Conservation (phyloP, 2,113 vertebrate species). For the Myotis davidii region DNA sequence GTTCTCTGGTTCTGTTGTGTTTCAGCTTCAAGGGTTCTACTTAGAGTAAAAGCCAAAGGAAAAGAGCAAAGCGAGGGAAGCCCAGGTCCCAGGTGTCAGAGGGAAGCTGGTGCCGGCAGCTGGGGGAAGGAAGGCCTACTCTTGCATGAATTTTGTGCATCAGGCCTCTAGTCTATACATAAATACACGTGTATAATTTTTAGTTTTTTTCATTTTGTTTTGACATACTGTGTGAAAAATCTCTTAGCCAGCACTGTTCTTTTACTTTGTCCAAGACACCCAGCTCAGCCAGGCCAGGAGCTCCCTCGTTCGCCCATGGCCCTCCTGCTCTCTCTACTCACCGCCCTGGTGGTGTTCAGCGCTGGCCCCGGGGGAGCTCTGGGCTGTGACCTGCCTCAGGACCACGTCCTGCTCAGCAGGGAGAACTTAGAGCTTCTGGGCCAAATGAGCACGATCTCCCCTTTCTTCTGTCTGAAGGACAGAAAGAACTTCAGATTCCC, state of each 20-base stretch:
- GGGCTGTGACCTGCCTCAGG: background rate
- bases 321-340: background rate
- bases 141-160: too few relatives aligned
- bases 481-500: constrained; percentile 15
- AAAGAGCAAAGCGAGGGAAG: background rate
- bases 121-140: too few relatives aligned
- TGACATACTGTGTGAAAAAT: too few relatives aligned
- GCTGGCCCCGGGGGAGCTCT: background rate
- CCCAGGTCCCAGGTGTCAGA: too few relatives aligned
- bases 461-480: background rate
- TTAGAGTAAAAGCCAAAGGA: background rate
- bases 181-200: too few relatives aligned
- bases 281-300: background rate
- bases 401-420: background rate
- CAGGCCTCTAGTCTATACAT: too few relatives aligned
- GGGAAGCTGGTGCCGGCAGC: too few relatives aligned
- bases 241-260: too few relatives aligned
- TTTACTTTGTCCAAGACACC: too few relatives aligned
- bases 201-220: too few relatives aligned
- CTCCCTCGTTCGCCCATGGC: background rate
- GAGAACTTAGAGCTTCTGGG: background rate
- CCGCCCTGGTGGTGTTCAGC: background rate
- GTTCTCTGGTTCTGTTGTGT: background rate
- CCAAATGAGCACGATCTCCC: background rate
- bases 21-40: background rate